Evolutionary conservation across 2,888 invertebrate genomes (phyloP).

Genomic region (Spisula solida): DNA sequence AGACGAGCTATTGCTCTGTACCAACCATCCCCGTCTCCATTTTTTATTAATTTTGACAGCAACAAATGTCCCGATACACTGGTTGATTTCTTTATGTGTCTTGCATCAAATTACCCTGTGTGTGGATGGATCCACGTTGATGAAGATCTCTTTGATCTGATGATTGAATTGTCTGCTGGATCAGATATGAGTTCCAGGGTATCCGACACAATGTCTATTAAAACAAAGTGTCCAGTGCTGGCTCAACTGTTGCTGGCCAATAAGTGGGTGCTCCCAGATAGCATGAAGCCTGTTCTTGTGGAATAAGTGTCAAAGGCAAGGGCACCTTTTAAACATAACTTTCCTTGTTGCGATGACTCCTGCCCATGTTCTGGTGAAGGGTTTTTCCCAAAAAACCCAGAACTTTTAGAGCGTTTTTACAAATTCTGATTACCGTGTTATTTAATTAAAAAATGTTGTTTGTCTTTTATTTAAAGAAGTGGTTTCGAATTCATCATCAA

Average conservation of each 20-base stretch:
- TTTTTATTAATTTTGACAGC: not conserved
- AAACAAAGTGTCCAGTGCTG: constrained; percentile 19
- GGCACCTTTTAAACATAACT: no score
- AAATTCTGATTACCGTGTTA: no score
- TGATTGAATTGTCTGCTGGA: not conserved
- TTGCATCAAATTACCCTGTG: constrained; percentile 21
- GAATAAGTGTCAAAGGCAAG: no score
- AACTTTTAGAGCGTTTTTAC: no score
- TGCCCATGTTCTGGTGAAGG: no score
- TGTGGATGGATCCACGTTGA: constrained; percentile 29
- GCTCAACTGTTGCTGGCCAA: constrained; percentile 38
- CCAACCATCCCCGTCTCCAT: constrained; percentile 4
- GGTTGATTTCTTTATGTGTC: not conserved
- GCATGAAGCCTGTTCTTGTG: no score
- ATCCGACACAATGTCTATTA: constrained; percentile 7
- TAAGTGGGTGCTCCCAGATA: not conserved
- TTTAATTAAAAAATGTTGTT: no score
- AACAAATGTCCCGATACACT: not conserved
- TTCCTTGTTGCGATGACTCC: no score
- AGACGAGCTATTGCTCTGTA: not conserved
- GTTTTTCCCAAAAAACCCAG: no score
- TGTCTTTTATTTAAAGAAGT: no score
- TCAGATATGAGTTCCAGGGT: not conserved
- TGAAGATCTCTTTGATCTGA: constrained; percentile 1
- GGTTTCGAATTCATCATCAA: no score